phyloP scores from a whole-genome alignment of 2,888 invertebrate genomes.

The Megalurothrips usitatus region DNA sequence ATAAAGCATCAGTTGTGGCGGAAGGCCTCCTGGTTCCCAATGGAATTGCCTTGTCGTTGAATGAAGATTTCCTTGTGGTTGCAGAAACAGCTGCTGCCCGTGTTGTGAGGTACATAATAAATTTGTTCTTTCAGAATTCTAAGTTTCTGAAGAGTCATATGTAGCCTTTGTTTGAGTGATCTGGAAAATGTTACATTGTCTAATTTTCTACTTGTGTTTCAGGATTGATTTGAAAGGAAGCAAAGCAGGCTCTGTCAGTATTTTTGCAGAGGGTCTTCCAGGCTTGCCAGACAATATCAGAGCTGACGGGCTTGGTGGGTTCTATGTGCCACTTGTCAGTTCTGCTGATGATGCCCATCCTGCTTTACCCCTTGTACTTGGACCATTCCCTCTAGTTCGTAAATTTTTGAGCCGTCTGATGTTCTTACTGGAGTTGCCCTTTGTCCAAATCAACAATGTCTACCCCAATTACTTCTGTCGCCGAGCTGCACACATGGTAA shows the following conservation, averaged over 20 bases:
- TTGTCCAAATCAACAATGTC: constrained; percentile 57
- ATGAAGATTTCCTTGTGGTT: constrained; percentile 76
- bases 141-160: neutral
- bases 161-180: neutral
- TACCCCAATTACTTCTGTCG: constrained; percentile 64
- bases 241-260: constrained; percentile 71
- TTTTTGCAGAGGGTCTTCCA: constrained; percentile 77
- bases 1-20: constrained; percentile 68
- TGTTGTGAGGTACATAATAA: constrained; percentile 54
- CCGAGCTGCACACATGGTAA: constrained; percentile 57
- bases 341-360: constrained; percentile 58
- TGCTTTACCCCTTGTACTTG: constrained; percentile 51
- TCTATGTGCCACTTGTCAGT: constrained; percentile 59
- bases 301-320: constrained; percentile 58
- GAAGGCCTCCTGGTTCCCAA: constrained; percentile 81
- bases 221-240: constrained; percentile 73
- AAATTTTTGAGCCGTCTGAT: constrained; percentile 60
- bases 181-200: neutral
- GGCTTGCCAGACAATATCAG: constrained; percentile 62
- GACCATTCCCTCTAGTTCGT: constrained; percentile 59
- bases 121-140: constrained; percentile 14
- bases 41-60: constrained; percentile 74
- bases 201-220: constrained; percentile 34
- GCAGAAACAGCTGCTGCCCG: constrained; percentile 64
- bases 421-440: constrained; percentile 54